phyloP scores from a whole-genome alignment of 2,797 vertebrate species.

The Sparus aurata region DNA sequence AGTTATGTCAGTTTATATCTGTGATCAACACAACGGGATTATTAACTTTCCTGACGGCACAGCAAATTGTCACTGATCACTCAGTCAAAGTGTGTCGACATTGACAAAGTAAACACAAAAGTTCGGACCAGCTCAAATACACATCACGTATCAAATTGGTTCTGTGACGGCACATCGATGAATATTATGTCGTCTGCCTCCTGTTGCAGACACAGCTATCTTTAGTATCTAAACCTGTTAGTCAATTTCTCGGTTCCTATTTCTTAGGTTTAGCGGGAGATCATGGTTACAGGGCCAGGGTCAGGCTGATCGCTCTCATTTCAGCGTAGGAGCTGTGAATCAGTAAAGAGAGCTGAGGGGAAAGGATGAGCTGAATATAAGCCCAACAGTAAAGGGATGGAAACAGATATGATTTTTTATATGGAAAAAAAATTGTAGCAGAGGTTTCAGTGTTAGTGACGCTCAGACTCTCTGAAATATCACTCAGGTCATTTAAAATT shows the following conservation, averaged over 20 bases:
- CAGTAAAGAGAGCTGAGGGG: conserved; percentile 50
- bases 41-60: background rate
- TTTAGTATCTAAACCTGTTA: conserved; percentile 78
- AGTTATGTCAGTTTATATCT: background rate
- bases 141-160: conserved; percentile 59
- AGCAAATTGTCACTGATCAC: background rate
- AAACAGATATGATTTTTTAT: conserved; percentile 3
- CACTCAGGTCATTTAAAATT: background rate
- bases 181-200: conserved; percentile 73
- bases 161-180: conserved; percentile 61
- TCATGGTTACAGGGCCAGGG: conserved; percentile 71
- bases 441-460: background rate
- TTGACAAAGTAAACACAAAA: conserved; percentile 19
- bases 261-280: conserved; percentile 76
- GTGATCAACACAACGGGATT: background rate
- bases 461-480: background rate
- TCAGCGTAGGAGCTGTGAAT: conserved; percentile 59
- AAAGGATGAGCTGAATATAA: conserved; percentile 46
- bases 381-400: background rate
- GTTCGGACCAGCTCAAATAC: conserved; percentile 38
- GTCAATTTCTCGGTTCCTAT: conserved; percentile 67
- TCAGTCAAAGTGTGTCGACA: background rate
- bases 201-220: conserved; percentile 68
- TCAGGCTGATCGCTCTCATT: conserved; percentile 51
- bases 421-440: background rate